Base-by-base conservation (phyloP, 2,797 vertebrate genomes). In the Arctocebus calabarensis region DNA sequence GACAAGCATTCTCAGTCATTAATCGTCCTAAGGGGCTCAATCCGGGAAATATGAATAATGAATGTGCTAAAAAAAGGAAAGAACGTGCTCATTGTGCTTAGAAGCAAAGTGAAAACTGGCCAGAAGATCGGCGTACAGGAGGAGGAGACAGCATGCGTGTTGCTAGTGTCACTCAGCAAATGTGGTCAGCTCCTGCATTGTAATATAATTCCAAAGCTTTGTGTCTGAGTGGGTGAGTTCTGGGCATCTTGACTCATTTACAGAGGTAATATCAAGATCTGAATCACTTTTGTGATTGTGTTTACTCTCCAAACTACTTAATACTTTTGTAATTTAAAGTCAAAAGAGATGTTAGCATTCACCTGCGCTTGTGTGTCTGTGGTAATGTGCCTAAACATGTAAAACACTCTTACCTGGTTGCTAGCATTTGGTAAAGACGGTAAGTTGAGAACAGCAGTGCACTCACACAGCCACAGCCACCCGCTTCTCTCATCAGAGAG, bases 1-100 rank as follows among this genome's bases (percentile, higher is more conserved):
- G 73, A 88, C n/a, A n/a, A 5, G 37, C 4, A 34, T 68, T 71
- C 57, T 90, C 34, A 73, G 19, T 4, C 78, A 79, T 66, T 93
- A 90, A 74, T 34, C 93, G 29, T 83, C 27, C 83, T 62, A 57
- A 62, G 0, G 29, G 87, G 20, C 10, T 73, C 66, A 88, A 57
- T 91, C 79, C 91, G n/a, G 29, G 34, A 73, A 93, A 75, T 59
- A 55, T 20, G 88, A 96, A 94, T 92, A 95, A 96, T 0, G 17
- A 95, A 90, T 22, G 48, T 34, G 61, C 55, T 93, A 81, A 94
- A 92, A 34, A 94, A 79, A 85, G 82, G n/a, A 84, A 88, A 92
- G 70, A 89, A 97, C 43, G 62, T 48, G 32, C 13, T 66, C 19
- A 61, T 78, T 75, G 74, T 88, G 16, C 48, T 93, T 77, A 57